Base-by-base conservation (phyloP, 2,797 vertebrate genomes). In the Malacoraja senta region DNA sequence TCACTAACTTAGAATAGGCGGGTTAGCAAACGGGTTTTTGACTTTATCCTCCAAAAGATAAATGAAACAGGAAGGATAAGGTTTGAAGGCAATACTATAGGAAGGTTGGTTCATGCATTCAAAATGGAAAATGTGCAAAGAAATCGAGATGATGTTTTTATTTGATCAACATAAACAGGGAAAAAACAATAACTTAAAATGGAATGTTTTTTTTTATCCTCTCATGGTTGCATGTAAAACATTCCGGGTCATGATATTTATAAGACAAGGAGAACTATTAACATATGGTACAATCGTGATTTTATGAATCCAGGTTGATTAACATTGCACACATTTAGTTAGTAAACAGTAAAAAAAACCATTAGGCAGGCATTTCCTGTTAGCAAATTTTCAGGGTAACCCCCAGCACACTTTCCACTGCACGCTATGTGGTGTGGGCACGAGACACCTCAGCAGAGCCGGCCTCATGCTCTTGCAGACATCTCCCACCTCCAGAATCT, bases 401-500 rank as follows among this genome's bases (percentile, higher is more conserved):
- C 58, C 38, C 53, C 72, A 71, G 74, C 32, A 78, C 76, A 79
- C 53, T 79, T n/a, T 91, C 80, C 29, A 29, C 91, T 74, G 77
- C 95, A 95, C 95, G 95, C 96, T 95, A 96, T 94, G 94, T 93
- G 95, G 95, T 93, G n/a, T 95, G 96, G 96, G 96, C 94, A 94
- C 95, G 92, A 94, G 95, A 81, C 94, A 94, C 95, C 95, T 93
- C 95, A 95, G 96, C 95, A 94, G 96, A 96, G 97, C 96, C 95
- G 96, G 96, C 96, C 97, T 96, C 97, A 97, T 96, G 96, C 97
- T 96, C 96, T 95, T 97, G 96, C 96, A 93, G 97, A 96, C 95
- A 96, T 96, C 98, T 97, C 98, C 98, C 98, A 99, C 98, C 98
- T 99, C 98, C 98, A 96, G 95, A 96, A 96, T 97, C 90, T 80